Base-by-base conservation (phyloP, 2,113 vertebrate species). In the Ictalurus furcatus region DNA sequence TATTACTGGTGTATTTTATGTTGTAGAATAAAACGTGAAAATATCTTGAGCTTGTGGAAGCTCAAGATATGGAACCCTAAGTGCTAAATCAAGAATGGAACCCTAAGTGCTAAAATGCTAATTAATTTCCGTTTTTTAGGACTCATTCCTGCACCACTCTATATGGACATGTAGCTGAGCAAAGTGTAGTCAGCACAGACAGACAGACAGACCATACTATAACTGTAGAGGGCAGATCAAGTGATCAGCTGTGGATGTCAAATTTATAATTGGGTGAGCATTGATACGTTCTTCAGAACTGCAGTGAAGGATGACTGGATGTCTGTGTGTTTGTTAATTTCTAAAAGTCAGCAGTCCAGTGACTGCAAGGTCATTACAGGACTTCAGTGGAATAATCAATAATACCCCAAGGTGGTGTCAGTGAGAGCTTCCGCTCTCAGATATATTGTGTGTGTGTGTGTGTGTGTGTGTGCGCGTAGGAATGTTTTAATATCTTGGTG, bases 351-450 rank as follows among this genome's bases (percentile, higher is more conserved):
- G 67, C 67, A 28, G 48, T 92, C 87, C 89, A 73, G 34, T 1
- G 87, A 91, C 91, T 89, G 91, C 63, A 90, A 82, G 48, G 87
- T 90, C 89, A 88, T 89, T 90, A 85, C 58, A 79, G 86, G 37
- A 88, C 82, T 92, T 89, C 87, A 92, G 82, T 92, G 93, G 94
- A 94, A 95, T 84, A 93, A 93, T 95, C 94, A 90, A 94, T 95
- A 88, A 21, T 74, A 69, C 84, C 90, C 90, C 73, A 56, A n/a
- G 71, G 91, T 88, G 37, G 37, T 89, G 85, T 88, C 92, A 93
- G 76, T 86, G 23, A 63, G 87, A 84, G 65, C 63, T 78, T 78
- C 83, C 71, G 52, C 61, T 85, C 56, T 88, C 79, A 37, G 69
- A 67, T 23, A 37, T 30, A 34, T 34, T 74, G 16, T 30, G 25